phyloP scores from a whole-genome alignment of 2,113 vertebrate species.

The Anthoscopus minutus region DNA sequence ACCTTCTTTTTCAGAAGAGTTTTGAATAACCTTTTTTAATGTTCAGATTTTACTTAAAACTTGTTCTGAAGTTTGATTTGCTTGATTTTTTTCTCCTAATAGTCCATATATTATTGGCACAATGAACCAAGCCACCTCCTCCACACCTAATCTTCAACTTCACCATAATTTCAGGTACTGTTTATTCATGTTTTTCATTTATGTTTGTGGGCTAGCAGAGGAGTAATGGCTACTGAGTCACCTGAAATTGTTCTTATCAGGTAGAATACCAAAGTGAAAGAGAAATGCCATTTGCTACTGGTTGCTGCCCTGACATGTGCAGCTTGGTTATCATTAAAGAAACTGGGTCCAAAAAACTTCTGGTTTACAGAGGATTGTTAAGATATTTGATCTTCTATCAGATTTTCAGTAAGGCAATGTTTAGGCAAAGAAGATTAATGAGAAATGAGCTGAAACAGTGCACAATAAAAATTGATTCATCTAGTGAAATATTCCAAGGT shows the following conservation, averaged over 20 bases:
- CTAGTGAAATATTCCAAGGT: neutral
- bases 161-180: constrained; percentile 97
- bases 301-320: neutral
- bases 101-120: constrained; percentile 98
- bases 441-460: neutral
- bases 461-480: neutral
- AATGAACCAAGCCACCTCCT: constrained; percentile 98
- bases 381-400: neutral
- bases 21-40: neutral
- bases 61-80: neutral
- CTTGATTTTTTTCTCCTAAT: neutral
- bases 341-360: neutral
- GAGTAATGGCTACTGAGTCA: constrained; percentile 10
- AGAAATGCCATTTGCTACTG: neutral
- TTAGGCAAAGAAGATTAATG: neutral
- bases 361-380: neutral
- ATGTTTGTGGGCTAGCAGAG: neutral
- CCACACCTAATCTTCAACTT: constrained; percentile 94
- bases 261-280: neutral
- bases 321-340: neutral
- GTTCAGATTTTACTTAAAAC: neutral
- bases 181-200: neutral
- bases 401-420: neutral
- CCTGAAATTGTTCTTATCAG: neutral
- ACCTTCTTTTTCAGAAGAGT: neutral